phyloP scores from a whole-genome alignment of 2,888 invertebrate species.

The Teinopalpus imperialis region DNA sequence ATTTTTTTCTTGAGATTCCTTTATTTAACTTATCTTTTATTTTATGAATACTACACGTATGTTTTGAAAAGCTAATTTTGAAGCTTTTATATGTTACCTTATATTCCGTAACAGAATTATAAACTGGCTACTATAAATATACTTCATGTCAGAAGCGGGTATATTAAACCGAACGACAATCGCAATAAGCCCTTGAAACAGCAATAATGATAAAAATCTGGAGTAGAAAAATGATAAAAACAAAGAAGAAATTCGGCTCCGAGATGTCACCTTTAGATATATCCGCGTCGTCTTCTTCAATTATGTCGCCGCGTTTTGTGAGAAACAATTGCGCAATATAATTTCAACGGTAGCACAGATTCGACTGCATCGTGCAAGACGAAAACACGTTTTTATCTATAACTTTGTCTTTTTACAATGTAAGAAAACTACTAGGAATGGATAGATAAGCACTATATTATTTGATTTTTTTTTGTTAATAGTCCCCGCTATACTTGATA shows the following conservation, averaged over 20 bases:
- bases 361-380: slow-evolving; percentile 2
- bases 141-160: no score
- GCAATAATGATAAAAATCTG: slow-evolving; percentile 13
- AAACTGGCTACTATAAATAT: background rate
- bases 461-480: no score
- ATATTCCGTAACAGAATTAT: background rate
- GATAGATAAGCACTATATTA: no score
- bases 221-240: slow-evolving; percentile 20
- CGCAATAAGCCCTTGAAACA: slow-evolving; percentile 8
- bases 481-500: no score
- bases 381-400: background rate
- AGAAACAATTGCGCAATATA: slow-evolving; percentile 19
- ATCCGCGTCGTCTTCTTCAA: slow-evolving; percentile 9
- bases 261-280: slow-evolving; percentile 28
- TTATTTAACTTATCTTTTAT: no score
- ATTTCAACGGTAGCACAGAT: slow-evolving; percentile 14
- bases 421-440: background rate
- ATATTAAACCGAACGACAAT: background rate
- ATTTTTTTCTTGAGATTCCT: no score
- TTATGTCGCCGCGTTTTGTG: slow-evolving; percentile 16
- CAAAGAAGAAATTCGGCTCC: slow-evolving; percentile 29
- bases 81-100: background rate
- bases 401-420: slow-evolving; percentile 3
- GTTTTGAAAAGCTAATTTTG: no score
- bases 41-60: no score